Percentiles rank a stretch among this genome's conserved stretches.
phyloP scores from a whole-genome alignment of 2,113 vertebrate genomes.

The Tychaedon coryphoeus region DNA sequence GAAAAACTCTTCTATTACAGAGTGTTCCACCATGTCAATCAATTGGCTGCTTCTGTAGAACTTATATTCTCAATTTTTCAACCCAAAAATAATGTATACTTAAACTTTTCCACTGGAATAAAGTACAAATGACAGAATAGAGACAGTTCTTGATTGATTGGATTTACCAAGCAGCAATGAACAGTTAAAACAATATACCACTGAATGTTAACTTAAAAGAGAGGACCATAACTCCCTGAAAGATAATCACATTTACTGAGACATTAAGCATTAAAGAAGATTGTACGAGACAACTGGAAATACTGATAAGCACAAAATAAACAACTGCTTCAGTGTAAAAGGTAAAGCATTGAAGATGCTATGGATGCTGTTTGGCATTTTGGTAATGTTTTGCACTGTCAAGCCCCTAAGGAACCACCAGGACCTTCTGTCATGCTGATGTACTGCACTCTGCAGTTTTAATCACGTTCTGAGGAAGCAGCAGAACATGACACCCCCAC shows the following conservation, averaged over 20 bases:
- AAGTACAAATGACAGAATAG: background rate
- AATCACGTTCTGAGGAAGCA: background rate
- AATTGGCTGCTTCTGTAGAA: slow-evolving; percentile 3
- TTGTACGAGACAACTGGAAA: background rate
- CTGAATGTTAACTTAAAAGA: slow-evolving; percentile 35
- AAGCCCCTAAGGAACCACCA: background rate
- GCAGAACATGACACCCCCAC: background rate
- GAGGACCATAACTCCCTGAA: slow-evolving; percentile 20
- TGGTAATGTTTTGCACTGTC: background rate
- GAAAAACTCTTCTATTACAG: background rate
- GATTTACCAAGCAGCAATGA: slow-evolving; percentile 40
- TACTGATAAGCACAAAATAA: background rate
- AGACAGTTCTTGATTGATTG: slow-evolving; percentile 41
- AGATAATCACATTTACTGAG: slow-evolving; percentile 34
- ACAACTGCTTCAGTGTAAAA: background rate
- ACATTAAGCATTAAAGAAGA: slow-evolving; percentile 3
- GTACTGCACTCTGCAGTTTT: background rate
- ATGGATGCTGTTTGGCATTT: background rate
- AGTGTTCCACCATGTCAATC: background rate
- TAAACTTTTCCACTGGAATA: slow-evolving; percentile 9
- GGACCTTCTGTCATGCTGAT: background rate
- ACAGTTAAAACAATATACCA: slow-evolving; percentile 17
- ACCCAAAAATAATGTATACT: background rate
- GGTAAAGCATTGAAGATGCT: background rate
- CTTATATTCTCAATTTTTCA: slow-evolving; percentile 6